Conservation (phyloP, 2,888 invertebrate species). For the Drosophila rubida region DNA sequence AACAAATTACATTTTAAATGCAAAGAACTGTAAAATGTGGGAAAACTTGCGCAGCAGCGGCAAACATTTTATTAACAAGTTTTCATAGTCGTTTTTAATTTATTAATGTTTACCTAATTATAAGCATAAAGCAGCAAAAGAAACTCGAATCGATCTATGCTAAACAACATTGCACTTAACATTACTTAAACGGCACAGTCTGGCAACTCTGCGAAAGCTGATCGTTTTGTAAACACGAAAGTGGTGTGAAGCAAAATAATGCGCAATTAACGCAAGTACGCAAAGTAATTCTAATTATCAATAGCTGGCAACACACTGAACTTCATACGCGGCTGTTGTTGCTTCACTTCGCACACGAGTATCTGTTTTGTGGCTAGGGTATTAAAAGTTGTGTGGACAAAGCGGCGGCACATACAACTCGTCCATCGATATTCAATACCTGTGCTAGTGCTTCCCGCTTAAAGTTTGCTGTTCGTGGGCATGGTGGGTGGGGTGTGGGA, state of each 20-base stretch:
- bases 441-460: not conserved
- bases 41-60: not conserved
- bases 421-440: not conserved
- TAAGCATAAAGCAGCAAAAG: not conserved
- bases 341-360: too few species aligned
- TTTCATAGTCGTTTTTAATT: not conserved
- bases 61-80: not conserved
- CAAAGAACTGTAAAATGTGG: not conserved
- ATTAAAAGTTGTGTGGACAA: not conserved
- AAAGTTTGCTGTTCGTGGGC: not conserved
- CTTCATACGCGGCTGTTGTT: too few species aligned
- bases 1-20: slow-evolving; percentile 8
- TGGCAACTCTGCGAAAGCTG: not conserved
- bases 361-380: not conserved
- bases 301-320: too few species aligned
- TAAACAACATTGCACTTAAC: not conserved
- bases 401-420: not conserved
- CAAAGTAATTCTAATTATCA: too few species aligned
- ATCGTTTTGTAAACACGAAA: too few species aligned
- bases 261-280: too few species aligned
- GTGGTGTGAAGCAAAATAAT: too few species aligned
- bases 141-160: not conserved
- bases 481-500: not conserved
- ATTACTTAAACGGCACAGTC: not conserved
- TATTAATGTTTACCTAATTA: not conserved